phyloP scores from a whole-genome alignment of 2,888 invertebrate species.

The Leptopterna dolabrata region DNA sequence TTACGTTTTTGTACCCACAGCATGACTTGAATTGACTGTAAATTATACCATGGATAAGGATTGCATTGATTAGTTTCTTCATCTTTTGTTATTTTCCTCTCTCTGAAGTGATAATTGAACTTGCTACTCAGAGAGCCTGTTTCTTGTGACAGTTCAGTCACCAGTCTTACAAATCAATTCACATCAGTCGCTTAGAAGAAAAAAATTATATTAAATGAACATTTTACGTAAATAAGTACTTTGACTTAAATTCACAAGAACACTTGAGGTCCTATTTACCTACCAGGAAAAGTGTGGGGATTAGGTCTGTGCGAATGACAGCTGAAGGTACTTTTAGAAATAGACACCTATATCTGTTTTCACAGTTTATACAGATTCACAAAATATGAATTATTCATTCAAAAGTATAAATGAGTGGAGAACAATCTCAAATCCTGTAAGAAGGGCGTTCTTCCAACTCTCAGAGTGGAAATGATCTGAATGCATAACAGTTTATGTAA shows the following conservation, averaged over 20 bases:
- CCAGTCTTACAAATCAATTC: slow-evolving; percentile 20
- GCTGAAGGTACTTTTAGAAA: not conserved
- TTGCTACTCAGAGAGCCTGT: slow-evolving; percentile 15
- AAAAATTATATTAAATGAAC: not conserved
- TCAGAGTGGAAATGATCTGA: not conserved
- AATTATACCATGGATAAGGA: not conserved
- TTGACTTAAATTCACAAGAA: not conserved
- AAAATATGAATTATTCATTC: too few relatives aligned
- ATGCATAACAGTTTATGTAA: not conserved
- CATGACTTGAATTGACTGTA: slow-evolving; percentile 27
- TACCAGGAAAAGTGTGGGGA: not conserved
- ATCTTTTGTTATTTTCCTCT: too few relatives aligned
- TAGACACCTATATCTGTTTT: not conserved
- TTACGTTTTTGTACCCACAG: slow-evolving; percentile 26
- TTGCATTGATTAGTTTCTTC: too few relatives aligned
- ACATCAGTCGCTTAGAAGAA: not conserved
- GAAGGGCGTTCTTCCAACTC: not conserved
- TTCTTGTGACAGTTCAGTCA: not conserved
- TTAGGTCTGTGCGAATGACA: not conserved
- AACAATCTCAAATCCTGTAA: not conserved
- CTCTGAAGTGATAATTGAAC: slow-evolving; percentile 6
- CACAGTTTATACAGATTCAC: too few relatives aligned
- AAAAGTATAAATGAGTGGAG: not conserved
- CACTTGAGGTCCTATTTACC: not conserved
- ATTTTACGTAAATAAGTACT: not conserved